These are phyloP conservation scores for Dipodomys stephensi DNA, from an alignment of 2,113 vertebrate genomes.

Conservation along the genomic window DNA sequence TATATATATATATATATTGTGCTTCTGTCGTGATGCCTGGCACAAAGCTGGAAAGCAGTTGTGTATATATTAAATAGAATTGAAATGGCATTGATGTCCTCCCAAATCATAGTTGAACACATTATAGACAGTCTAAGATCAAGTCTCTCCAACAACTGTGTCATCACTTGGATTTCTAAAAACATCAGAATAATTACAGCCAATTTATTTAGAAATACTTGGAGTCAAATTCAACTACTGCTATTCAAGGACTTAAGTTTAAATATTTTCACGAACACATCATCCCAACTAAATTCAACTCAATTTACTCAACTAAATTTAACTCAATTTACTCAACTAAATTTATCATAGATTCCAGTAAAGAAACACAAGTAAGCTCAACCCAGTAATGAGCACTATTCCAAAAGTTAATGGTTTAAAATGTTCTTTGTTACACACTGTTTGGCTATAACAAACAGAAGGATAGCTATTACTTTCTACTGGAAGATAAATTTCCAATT, in stretches of 20 bases:
- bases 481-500: slow-evolving; percentile 37
- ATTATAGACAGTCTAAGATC: slow-evolving; percentile 40
- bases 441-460: slow-evolving; percentile 16
- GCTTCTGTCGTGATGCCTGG: neutral
- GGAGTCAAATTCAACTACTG: slow-evolving; percentile 15
- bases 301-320: neutral
- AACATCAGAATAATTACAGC: neutral
- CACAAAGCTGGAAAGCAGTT: neutral
- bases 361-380: slow-evolving; percentile 25
- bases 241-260: slow-evolving; percentile 20
- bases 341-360: neutral
- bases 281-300: neutral
- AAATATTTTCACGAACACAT: slow-evolving; percentile 18
- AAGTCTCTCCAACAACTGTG: neutral
- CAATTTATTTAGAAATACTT: slow-evolving; percentile 40
- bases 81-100: slow-evolving; percentile 37
- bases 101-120: slow-evolving; percentile 21
- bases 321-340: neutral
- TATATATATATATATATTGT: neutral
- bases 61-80: neutral
- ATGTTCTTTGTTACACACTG: neutral
- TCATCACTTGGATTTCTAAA: slow-evolving; percentile 28
- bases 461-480: neutral
- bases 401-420: slow-evolving; percentile 27
- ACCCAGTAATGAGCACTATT: neutral